Conservation (phyloP, 2,888 invertebrate species). For the Apodemia hepburni region DNA sequence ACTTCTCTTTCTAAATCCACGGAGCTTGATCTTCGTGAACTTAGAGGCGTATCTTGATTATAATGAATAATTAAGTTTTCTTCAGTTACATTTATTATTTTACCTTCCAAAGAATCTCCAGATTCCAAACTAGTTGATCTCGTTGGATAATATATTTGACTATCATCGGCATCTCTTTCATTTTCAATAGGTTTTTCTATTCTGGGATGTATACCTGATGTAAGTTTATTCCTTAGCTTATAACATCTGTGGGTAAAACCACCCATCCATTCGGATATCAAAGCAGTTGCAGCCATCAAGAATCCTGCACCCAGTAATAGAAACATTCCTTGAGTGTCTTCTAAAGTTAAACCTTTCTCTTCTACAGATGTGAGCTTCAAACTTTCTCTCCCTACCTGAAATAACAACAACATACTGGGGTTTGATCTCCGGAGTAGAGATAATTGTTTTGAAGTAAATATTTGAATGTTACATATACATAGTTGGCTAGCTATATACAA, state of each 20-base stretch:
- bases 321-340: conserved; percentile 92
- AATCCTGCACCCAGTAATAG: conserved; percentile 86
- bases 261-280: conserved; percentile 86
- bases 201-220: conserved; percentile 38
- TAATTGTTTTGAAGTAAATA: too few species aligned
- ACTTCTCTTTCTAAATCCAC: conserved; percentile 66
- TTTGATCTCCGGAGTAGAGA: neutral
- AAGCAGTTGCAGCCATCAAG: conserved; percentile 80
- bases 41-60: conserved; percentile 40
- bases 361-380: conserved; percentile 73
- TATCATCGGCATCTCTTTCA: conserved; percentile 35
- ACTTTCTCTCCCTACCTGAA: conserved; percentile 62
- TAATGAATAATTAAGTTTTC: conserved; percentile 56
- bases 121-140: conserved; percentile 49
- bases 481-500: too few species aligned
- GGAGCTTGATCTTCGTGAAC: conserved; percentile 60
- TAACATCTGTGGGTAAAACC: conserved; percentile 82
- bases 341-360: conserved; percentile 87
- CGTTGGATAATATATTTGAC: conserved; percentile 40
- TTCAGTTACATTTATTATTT: conserved; percentile 55
- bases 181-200: conserved; percentile 35
- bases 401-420: conserved; percentile 10
- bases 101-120: conserved; percentile 52
- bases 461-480: too few species aligned
- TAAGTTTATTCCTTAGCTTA: conserved; percentile 31